phyloP scores from a whole-genome alignment of 2,113 vertebrate genomes.

The Elachura formosa region DNA sequence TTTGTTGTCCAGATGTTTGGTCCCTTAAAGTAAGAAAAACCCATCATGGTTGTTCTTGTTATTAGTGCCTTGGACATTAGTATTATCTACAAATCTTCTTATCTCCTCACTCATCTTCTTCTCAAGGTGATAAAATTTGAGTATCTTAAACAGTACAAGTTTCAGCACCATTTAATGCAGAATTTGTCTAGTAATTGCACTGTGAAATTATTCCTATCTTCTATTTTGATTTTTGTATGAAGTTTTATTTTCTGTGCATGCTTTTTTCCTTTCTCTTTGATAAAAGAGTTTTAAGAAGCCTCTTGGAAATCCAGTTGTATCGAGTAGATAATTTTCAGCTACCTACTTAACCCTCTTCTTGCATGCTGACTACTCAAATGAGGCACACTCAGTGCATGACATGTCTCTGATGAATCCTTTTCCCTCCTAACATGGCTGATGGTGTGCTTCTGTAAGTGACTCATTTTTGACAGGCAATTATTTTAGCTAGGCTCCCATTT shows the following conservation, averaged over 20 bases:
- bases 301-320: not conserved
- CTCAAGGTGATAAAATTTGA: not conserved
- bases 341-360: not conserved
- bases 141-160: not conserved
- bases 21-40: not conserved
- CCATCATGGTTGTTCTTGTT: not conserved
- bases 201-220: not conserved
- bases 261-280: not conserved
- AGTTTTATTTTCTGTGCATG: not conserved
- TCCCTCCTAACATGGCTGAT: not conserved
- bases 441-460: not conserved
- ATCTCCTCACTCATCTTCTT: not conserved
- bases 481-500: not conserved
- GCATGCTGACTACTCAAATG: not conserved
- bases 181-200: not conserved
- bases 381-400: not conserved
- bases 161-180: not conserved
- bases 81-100: not conserved
- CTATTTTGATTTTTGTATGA: not conserved
- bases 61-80: not conserved
- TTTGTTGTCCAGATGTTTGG: not conserved
- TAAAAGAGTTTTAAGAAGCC: not conserved
- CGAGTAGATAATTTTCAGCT: not conserved
- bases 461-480: conserved; percentile 19
- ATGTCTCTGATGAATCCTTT: not conserved